Evolutionary conservation across 2,113 vertebrate genomes (phyloP), one percentile per base, ranked within the genome.

Genomic region (Jaculus jaculus): DNA sequence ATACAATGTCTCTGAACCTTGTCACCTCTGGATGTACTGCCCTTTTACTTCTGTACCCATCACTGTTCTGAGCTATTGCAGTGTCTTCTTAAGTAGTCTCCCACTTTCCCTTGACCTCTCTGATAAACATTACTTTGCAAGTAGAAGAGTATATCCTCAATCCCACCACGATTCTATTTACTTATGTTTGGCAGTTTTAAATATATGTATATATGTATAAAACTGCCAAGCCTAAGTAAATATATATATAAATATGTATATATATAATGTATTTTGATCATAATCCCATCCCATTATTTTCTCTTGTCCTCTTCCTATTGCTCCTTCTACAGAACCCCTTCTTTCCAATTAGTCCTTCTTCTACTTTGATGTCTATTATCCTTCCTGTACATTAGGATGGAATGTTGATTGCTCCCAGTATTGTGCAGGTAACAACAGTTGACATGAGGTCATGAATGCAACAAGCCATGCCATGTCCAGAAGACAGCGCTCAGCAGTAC

Each of bases 1-100:
- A 2, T n/a, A 58, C 7, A 39, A 3, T 51, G 2, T 37, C 20
- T 39, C 75, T 69, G 47, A 68, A 32, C 32, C 60, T 23, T 84
- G 23, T 21, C 11, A 0, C 79, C 28, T 65, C 12, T 51, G 17
- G 24, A 2, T 15, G 2, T 0, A 5, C 23, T 30, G 20, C 1
- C 37, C 24, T 51, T 61, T 12, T 23, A 24, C 23, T 42, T 54
- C 16, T 58, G 11, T 28, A 18, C 16, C 71, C 1, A 0, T 47
- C 61, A 15, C 51, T 87, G 47, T 26, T 87, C 5, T 58, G 8
- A 10, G 37, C 24, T n/a, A n/a, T 9, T 28, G 0, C 77, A 47
- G 26, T 17, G 0, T 58, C 72, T 91, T 34, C 54, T 28, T 72
- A 60, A n/a, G 4, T 17, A 34, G 8, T 68, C 21, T 84, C 7